These are phyloP conservation scores for Athripsodes cinereus DNA, from an alignment of 2,888 invertebrate species.

Conservation along the genomic window DNA sequence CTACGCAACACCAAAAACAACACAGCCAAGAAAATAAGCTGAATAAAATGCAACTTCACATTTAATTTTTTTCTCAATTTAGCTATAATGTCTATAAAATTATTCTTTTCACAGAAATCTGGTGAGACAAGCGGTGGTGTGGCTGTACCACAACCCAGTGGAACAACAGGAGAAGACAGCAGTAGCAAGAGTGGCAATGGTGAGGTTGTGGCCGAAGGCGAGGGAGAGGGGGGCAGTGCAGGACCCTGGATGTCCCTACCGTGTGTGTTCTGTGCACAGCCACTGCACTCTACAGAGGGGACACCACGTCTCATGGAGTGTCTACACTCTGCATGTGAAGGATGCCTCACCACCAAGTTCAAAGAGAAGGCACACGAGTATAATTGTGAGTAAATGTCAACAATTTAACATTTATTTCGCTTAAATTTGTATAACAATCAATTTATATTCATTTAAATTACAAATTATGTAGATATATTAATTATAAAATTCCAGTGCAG, in stretches of 20 bases:
- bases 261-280: slow-evolving; percentile 22
- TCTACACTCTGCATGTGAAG: slow-evolving; percentile 76
- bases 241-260: slow-evolving; percentile 13
- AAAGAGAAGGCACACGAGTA: slow-evolving; percentile 43
- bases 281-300: slow-evolving; percentile 36
- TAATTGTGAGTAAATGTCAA: slow-evolving; percentile 25
- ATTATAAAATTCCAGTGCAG: too few relatives aligned
- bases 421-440: too few relatives aligned
- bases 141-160: slow-evolving; percentile 11
- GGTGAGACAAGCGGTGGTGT: not conserved
- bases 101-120: slow-evolving; percentile 2
- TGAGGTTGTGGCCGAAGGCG: slow-evolving; percentile 7
- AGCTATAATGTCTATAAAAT: too few relatives aligned
- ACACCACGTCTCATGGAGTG: slow-evolving; percentile 80
- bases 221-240: not conserved
- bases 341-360: slow-evolving; percentile 66
- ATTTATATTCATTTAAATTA: too few relatives aligned
- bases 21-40: too few relatives aligned
- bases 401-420: too few relatives aligned
- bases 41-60: too few relatives aligned
- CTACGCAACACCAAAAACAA: too few relatives aligned
- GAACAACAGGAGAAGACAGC: slow-evolving; percentile 4
- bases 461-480: too few relatives aligned
- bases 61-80: too few relatives aligned
- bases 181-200: not conserved